phyloP scores from a whole-genome alignment of 2,113 vertebrate genomes.

The Meriones unguiculatus region DNA sequence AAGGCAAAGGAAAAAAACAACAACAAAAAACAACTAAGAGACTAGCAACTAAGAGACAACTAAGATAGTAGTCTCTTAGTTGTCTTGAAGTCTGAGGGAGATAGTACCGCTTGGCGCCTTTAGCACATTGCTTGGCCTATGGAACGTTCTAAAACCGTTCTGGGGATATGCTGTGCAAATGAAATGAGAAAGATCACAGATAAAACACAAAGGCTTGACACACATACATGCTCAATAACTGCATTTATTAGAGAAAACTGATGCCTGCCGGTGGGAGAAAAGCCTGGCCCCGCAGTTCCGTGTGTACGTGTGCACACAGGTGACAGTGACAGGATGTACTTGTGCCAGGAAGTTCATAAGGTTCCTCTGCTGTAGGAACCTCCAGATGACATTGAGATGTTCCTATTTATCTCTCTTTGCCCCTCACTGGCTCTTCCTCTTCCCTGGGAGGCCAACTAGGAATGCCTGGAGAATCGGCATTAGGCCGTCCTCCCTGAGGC shows the following conservation, averaged over 20 bases:
- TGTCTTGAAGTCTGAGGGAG: not conserved
- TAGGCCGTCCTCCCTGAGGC: not conserved
- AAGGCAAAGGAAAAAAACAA: not conserved
- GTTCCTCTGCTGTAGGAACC: constrained; percentile 5
- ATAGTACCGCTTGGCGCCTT: not conserved
- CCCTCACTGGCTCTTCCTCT: not conserved
- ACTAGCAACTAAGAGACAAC: not conserved
- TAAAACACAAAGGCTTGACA: constrained; percentile 1
- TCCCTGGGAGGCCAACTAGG: not conserved
- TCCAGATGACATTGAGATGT: not conserved
- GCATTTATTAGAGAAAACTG: constrained; percentile 54
- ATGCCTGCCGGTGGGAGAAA: not conserved
- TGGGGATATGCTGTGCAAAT: constrained; percentile 4
- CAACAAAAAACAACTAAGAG: not conserved
- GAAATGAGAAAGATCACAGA: not conserved
- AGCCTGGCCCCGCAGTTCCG: not conserved
- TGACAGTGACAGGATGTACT: not conserved
- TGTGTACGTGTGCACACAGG: accelerated
- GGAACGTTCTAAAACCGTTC: constrained; percentile 17
- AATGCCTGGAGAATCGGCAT: not conserved
- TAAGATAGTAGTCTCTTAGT: not conserved
- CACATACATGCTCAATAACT: not conserved
- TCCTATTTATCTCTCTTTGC: not conserved
- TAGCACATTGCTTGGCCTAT: not conserved
- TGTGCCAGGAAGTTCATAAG: not conserved